Conservation (phyloP, 2,888 invertebrate genomes). For the Dynastes grantii region DNA sequence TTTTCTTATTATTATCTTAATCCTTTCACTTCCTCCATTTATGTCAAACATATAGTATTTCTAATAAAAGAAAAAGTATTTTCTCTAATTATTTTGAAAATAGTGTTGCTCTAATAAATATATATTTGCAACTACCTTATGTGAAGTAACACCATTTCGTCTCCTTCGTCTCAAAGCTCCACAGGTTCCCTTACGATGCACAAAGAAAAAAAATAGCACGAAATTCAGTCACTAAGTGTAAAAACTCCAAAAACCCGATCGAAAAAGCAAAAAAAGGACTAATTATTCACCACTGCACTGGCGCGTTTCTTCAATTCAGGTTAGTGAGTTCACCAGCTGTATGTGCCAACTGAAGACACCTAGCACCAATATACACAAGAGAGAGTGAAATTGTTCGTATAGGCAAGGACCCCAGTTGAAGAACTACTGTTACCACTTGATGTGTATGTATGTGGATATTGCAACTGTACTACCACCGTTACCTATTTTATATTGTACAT, state of each 20-base stretch:
- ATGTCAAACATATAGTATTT: too few species aligned
- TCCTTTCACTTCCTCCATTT: too few species aligned
- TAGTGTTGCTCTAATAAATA: not conserved
- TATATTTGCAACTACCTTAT: not conserved
- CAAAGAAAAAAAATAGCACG: too few species aligned
- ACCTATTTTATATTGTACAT: constrained; percentile 21
- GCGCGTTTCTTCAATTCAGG: constrained; percentile 15
- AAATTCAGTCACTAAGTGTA: not conserved
- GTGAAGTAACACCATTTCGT: not conserved
- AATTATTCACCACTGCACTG: constrained; percentile 2
- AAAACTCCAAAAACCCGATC: not conserved
- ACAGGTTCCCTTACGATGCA: too few species aligned
- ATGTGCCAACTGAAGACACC: constrained; percentile 34
- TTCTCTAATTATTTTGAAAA: too few species aligned
- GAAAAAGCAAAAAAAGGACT: too few species aligned
- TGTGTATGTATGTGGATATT: constrained; percentile 21
- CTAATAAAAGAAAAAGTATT: too few species aligned
- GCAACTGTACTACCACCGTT: constrained; percentile 34
- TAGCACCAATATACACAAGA: constrained; percentile 35
- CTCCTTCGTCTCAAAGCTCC: not conserved
- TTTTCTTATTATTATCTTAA: too few species aligned
- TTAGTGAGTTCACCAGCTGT: constrained; percentile 15
- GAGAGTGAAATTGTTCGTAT: constrained; percentile 37
- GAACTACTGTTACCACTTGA: constrained; percentile 34
- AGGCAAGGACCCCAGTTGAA: constrained; percentile 31